Percentiles rank a stretch among this genome's conserved stretches.
Conservation (phyloP, 2,888 invertebrate genomes). For the Campoletis raptor region DNA sequence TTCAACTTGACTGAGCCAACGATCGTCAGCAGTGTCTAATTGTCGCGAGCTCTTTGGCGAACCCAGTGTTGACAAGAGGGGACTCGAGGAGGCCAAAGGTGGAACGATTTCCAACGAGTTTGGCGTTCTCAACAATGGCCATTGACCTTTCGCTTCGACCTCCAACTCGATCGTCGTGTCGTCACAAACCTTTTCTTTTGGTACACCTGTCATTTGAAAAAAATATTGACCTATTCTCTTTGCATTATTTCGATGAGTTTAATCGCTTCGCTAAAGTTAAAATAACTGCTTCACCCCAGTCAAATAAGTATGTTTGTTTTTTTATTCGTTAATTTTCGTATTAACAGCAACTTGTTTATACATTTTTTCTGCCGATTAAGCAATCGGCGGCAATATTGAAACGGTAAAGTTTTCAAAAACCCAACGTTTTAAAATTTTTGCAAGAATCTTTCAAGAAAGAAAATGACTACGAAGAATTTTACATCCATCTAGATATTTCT, state of each 20-base stretch:
- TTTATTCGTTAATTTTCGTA: too few species aligned
- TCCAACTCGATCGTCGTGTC: slow-evolving; percentile 94
- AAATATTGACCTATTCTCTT: not conserved
- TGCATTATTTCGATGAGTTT: not conserved
- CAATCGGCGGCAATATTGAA: too few species aligned
- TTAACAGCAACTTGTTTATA: too few species aligned
- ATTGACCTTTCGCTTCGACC: slow-evolving; percentile 95
- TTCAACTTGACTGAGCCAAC: slow-evolving; percentile 98
- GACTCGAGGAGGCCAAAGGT: slow-evolving; percentile 91
- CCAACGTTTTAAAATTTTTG: too few species aligned
- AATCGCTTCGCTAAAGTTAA: not conserved
- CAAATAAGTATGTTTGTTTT: too few species aligned
- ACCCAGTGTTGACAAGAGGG: slow-evolving; percentile 85
- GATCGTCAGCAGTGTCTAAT: slow-evolving; percentile 87
- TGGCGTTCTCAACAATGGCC: slow-evolving; percentile 91
- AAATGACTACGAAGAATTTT: too few species aligned
- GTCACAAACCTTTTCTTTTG: slow-evolving; percentile 94
- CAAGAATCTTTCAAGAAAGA: too few species aligned
- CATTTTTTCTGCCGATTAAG: too few species aligned
- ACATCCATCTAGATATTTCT: too few species aligned
- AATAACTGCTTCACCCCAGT: too few species aligned
- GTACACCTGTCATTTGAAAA: slow-evolving; percentile 86
- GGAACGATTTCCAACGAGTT: slow-evolving; percentile 90
- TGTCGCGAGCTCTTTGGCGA: slow-evolving; percentile 77
- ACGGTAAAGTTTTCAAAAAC: too few species aligned